These are phyloP conservation scores for Goniozus legneri DNA, from an alignment of 1,140 invertebrate genomes.

Conservation along the genomic window DNA sequence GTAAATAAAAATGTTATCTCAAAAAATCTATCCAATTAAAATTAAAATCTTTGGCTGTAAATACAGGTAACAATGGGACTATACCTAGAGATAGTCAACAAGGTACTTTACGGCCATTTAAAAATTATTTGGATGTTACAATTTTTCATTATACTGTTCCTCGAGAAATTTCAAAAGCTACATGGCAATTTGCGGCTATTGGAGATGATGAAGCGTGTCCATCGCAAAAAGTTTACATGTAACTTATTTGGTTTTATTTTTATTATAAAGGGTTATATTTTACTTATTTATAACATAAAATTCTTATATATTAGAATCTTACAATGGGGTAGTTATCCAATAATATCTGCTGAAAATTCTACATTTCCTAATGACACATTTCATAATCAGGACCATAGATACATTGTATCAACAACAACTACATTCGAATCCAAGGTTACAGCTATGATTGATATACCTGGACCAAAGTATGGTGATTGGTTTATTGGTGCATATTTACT, in stretches of 20 bases:
- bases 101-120: conserved; percentile 52
- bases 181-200: conserved; percentile 59
- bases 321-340: conserved; percentile 60
- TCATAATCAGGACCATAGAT: conserved; percentile 35
- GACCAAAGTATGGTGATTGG: conserved; percentile 60
- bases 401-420: conserved; percentile 45
- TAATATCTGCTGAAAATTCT: conserved; percentile 55
- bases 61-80: conserved; percentile 11
- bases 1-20: too few species aligned
- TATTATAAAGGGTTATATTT: neutral
- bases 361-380: conserved; percentile 49
- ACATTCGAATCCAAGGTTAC: conserved; percentile 49
- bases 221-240: conserved; percentile 53
- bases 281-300: conserved; percentile 1
- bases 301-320: conserved; percentile 48
- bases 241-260: conserved; percentile 16
- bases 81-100: conserved; percentile 55
- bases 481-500: conserved; percentile 59
- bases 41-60: too few species aligned
- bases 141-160: conserved; percentile 58
- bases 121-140: conserved; percentile 54
- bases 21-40: too few species aligned
- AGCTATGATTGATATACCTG: conserved; percentile 50
- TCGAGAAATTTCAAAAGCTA: conserved; percentile 51
- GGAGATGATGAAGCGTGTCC: conserved; percentile 52